Percentiles rank a stretch among this genome's conserved stretches.
Evolutionary conservation across 1,140 invertebrate genomes (phyloP).

Genomic region (Bombus breviceps): DNA sequence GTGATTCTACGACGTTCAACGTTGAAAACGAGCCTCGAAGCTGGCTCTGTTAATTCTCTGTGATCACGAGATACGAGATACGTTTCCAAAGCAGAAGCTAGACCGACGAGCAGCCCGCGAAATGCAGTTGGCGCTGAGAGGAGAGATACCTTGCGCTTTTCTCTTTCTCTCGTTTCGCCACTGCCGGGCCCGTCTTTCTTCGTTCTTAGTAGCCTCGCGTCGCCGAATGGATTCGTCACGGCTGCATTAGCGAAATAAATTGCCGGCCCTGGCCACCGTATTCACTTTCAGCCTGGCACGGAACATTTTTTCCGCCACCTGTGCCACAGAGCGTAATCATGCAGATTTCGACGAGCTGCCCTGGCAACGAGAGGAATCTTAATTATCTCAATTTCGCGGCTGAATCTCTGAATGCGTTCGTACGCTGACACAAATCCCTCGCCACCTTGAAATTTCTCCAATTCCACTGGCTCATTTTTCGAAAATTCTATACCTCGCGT

Average conservation of each 20-base stretch:
- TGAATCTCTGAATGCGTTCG: neutral
- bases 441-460: neutral
- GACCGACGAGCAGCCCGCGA: neutral
- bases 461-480: neutral
- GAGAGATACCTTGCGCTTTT: conserved; percentile 28
- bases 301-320: conserved; percentile 15
- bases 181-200: neutral
- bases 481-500: neutral
- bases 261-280: conserved; percentile 23
- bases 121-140: neutral
- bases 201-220: neutral
- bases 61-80: neutral
- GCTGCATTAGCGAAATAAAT: conserved; percentile 62
- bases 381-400: conserved; percentile 13
- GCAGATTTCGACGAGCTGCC: conserved; percentile 3
- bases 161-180: neutral
- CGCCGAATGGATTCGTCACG: conserved; percentile 58
- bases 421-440: neutral
- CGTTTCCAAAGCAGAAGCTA: neutral
- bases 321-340: neutral
- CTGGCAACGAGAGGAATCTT: conserved; percentile 9
- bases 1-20: neutral
- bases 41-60: neutral
- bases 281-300: neutral
- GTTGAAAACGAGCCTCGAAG: neutral